Base-by-base conservation (phyloP, 2,797 vertebrate genomes). In the Pipistrellus nathusii region DNA sequence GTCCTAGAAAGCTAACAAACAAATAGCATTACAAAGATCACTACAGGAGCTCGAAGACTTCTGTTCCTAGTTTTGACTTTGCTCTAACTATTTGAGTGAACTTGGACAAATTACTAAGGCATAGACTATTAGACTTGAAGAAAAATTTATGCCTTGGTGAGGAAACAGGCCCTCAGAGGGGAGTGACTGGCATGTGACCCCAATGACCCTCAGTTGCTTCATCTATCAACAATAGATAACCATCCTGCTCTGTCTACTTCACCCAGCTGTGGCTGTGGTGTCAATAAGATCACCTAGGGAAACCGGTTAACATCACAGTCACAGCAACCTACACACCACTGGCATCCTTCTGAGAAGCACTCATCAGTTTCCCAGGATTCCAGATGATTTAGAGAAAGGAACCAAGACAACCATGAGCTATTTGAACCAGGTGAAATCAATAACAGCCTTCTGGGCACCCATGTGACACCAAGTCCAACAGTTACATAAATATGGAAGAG, bases 201-300 rank as follows among this genome's bases (percentile, higher is more conserved):
- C 77, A 72, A 20, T 14, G 85, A 93, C 91, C 82, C 78, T 90
- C 66, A 75, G 71, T 94, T 90, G 80, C 93, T 78, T 94, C 91
- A 95, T 78, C 66, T 64, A 25, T 76, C 71, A 97, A 95, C 85
- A 96, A 48, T 20, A 77, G 64, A 9, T 72, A 73, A 88, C 83
- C 86, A 80, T 46, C 68, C 32, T 62, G 44, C 44, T 62, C 72
- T 66, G 53, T 57, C 53, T 14, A 51, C 85, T 71, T 91, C 59
- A 72, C 62, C 3, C 9, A 73, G 73, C 84, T 85, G 51, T 7
- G 78, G 90, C 59, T 76, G 78, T 35, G 48, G 17, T 44, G 68
- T 27, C 38, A 90, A 71, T 82, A 75, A 94, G 77, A 93, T 85
- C 69, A 27, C 35, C 7, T 44, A 17, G 85, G 95, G 35, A 95